Conservation (phyloP, 2,113 vertebrate species). For the Abramis brama region DNA sequence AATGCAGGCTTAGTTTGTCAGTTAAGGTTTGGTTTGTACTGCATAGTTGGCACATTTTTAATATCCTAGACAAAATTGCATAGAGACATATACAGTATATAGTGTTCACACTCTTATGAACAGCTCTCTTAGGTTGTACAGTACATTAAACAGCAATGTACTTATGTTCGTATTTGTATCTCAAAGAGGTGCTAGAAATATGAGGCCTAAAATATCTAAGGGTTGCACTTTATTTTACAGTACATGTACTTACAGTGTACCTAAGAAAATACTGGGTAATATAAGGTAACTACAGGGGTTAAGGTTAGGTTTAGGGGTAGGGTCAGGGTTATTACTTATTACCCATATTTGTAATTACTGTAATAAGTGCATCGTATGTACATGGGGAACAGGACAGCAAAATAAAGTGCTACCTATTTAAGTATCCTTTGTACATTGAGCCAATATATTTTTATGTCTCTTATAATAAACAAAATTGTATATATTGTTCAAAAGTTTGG, state of each 20-base stretch:
- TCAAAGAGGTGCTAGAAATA: background rate
- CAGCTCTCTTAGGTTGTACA: background rate
- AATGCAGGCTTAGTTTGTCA: conserved; percentile 3
- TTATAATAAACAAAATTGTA: background rate
- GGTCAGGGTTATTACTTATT: too few relatives aligned
- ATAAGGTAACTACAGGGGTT: too few relatives aligned
- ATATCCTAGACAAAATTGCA: background rate
- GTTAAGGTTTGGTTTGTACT: background rate
- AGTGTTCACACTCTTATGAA: background rate
- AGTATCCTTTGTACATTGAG: background rate
- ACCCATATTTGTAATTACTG: too few relatives aligned
- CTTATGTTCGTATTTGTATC: background rate
- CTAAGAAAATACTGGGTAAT: too few relatives aligned
- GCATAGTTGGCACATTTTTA: background rate
- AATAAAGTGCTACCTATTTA: too few relatives aligned
- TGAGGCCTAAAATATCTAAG: background rate
- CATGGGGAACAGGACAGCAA: too few relatives aligned
- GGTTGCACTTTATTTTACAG: too few relatives aligned
- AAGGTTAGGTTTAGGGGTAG: too few relatives aligned
- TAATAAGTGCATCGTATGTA: too few relatives aligned
- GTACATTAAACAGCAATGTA: background rate
- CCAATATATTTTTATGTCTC: background rate
- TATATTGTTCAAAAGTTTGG: too few relatives aligned
- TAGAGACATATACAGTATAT: background rate
- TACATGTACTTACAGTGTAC: too few relatives aligned